Evolutionary conservation across 2,888 invertebrate genomes (phyloP), one percentile per base, ranked within the genome.

Genomic region (Sphaerophoria rueppellii): DNA sequence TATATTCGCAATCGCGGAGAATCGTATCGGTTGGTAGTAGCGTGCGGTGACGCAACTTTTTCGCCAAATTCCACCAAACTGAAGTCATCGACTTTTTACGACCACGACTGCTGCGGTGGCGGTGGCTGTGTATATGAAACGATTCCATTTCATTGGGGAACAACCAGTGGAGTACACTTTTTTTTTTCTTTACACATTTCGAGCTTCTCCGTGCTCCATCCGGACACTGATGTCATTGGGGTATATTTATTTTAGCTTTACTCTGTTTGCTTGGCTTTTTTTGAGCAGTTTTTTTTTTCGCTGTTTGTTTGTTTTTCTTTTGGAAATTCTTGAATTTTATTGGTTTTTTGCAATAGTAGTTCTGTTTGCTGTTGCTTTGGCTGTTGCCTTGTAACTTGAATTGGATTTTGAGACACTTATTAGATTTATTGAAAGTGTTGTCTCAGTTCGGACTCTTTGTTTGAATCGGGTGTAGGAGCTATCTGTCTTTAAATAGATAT

Each of bases 41-140:
- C 9, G 52, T 2, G 69, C 52, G 52, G 72, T 83, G 83, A 83
- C 83, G 83, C 83, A 83, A 83, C 83, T 72, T 83, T 83, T 83
- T 80, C 83, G 75, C 80, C 83, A 61, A 83, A 83, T 83, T 83
- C 83, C 83, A 80, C 80, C 80, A 80, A 80, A 72, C 83, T 83
- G 83, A 83, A 83, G 83, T 83, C 83, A 83, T 83, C 83, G 83
- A 83, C 83, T 76, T 67, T 67, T 40, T 43, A 9, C 43, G 9
- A 12, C 43, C 12, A 12, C 43, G 43, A 9, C 12, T 9, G 6
- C 40, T 16, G 60, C 43, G 50, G 9, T 43, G 43, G 4, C 32
- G 32, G 60, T 40, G 24, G 52, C 9, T 6, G 9, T 40, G 40
- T 40, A 9, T 43, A 43, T 43, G 43, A 9, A 67, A 48, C 67